Conservation (phyloP, 2,888 invertebrate genomes). For the Phasia obesa region DNA sequence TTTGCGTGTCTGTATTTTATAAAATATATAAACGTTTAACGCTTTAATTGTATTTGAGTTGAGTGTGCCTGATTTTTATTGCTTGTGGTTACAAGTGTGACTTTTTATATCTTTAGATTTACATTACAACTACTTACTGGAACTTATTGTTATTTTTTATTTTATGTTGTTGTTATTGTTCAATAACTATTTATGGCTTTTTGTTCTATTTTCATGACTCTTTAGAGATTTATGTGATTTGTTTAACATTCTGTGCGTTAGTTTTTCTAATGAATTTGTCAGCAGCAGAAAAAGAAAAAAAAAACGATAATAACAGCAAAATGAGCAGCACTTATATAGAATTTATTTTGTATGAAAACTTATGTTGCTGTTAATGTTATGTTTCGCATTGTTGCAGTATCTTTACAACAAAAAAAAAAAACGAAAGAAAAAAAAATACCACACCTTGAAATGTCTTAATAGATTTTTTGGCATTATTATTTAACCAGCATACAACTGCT, state of each 20-base stretch:
- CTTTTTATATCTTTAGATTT: too few species aligned
- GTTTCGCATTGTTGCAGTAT: too few species aligned
- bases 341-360: neutral
- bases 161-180: neutral
- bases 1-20: neutral
- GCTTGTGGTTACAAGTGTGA: neutral
- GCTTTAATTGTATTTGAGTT: neutral
- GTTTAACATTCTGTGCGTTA: constrained; percentile 54
- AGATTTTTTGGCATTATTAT: constrained; percentile 58
- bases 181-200: constrained; percentile 57
- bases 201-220: constrained; percentile 60
- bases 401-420: too few species aligned
- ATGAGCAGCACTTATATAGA: neutral
- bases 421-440: constrained; percentile 32
- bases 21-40: neutral
- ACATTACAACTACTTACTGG: too few species aligned
- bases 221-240: constrained; percentile 60
- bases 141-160: too few species aligned
- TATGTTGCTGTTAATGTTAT: too few species aligned
- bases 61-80: neutral
- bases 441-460: constrained; percentile 44
- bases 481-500: constrained; percentile 1
- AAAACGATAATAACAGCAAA: constrained; percentile 14
- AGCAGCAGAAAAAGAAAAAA: constrained; percentile 10
- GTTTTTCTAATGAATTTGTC: constrained; percentile 63